Evolutionary conservation across 2,888 invertebrate genomes (phyloP).

Genomic region (Vandiemenella viatica): DNA sequence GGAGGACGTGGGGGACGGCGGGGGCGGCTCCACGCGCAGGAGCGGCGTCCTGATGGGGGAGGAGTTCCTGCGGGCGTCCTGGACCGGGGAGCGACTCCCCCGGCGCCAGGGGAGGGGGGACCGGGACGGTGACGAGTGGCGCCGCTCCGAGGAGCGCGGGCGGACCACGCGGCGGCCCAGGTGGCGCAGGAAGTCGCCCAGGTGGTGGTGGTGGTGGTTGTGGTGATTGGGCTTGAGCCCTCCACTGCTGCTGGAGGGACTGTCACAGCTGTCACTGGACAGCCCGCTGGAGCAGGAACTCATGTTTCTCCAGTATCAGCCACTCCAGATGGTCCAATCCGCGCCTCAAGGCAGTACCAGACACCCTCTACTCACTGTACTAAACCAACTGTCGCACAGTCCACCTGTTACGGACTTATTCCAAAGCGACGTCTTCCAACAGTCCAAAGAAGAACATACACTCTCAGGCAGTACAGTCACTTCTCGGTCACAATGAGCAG

Average conservation of each 20-base stretch:
- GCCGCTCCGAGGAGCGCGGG: not conserved
- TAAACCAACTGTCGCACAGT: too few species aligned
- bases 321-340: too few species aligned
- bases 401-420: too few species aligned
- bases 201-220: constrained; percentile 43
- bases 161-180: constrained; percentile 41
- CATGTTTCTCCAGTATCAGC: too few species aligned
- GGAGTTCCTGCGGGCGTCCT: not conserved
- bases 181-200: constrained; percentile 60
- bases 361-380: too few species aligned
- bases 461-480: too few species aligned
- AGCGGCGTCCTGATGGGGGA: not conserved
- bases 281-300: not conserved
- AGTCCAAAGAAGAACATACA: too few species aligned
- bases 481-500: too few species aligned
- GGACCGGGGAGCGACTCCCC: constrained; percentile 8
- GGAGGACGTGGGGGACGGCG: not conserved
- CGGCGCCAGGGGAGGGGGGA: constrained; percentile 25
- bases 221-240: constrained; percentile 5
- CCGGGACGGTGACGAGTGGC: not conserved
- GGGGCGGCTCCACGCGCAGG: not conserved
- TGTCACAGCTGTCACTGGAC: not conserved
- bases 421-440: too few species aligned
- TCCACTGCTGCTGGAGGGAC: constrained; percentile 1
- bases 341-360: too few species aligned